Base-by-base conservation (phyloP, 2,797 vertebrate species). In the Scolopax rusticola region DNA sequence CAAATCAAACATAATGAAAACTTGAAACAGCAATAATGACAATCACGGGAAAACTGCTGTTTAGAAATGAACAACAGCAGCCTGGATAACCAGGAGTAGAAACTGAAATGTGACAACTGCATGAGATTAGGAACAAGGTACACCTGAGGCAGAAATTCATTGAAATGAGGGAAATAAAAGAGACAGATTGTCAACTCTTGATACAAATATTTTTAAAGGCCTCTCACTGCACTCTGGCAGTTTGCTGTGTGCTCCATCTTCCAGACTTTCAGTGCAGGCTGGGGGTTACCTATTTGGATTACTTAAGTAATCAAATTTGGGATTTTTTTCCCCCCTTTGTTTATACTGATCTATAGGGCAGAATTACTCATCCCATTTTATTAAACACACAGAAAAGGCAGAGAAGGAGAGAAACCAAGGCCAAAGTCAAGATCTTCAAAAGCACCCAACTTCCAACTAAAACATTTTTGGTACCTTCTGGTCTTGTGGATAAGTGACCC, bases 311-410 rank as follows among this genome's bases (percentile, higher is more conserved):
- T 43, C 9, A 43, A 43, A 64, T 77, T 61, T 38, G 8, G 60
- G 16, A 3, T 8, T 45, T 38, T 51, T 15, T 69, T 4, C 0
- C 0, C 10, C 11, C 5, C 5, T 33, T 23, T 48, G 2, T 67
- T 81, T 78, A 63, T 43, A 36, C 8, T 59, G 36, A 70, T 18
- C 21, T 87, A 9, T 10, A 61, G 18, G 28, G 76, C 20, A 89
- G 69, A 30, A 82, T 76, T 92, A 38, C 32, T 61, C 45, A 12
- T 65, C 4, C 8, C 21, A 16, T 80, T 87, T 85, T 38, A 80
- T 8, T 12, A 12, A 12, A 54, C 1, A 3, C 30, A n/a, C 5
- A 36, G 30, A 83, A 68, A 82, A 89, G 16, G 3, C 33, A 41
- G 27, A 50, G 6, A 60, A 83, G 64, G 20, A 45, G 25, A 71